Evolutionary conservation across 1,140 invertebrate species (phyloP).

Genomic region (Zaprionus capensis): DNA sequence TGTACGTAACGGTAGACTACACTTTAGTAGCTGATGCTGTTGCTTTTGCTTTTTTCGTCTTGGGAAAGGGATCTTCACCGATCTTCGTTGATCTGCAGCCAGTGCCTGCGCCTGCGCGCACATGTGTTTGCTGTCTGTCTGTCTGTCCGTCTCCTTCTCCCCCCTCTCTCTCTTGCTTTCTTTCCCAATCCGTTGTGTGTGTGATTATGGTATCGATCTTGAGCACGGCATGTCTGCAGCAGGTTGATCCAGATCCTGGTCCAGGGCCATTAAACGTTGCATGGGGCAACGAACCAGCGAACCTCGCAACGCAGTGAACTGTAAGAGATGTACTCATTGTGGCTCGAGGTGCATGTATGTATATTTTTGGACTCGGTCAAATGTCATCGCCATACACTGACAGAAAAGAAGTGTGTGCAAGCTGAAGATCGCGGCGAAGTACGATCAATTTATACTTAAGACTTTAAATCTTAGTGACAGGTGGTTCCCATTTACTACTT

Average conservation of each 20-base stretch:
- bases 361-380: slow-evolving; percentile 38
- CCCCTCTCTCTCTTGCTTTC: slow-evolving; percentile 16
- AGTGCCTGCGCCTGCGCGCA: slow-evolving; percentile 26
- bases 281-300: slow-evolving; percentile 75
- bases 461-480: background rate
- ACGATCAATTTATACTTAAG: background rate
- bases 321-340: slow-evolving; percentile 36
- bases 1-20: slow-evolving; percentile 76
- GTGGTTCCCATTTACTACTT: background rate
- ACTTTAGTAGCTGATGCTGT: slow-evolving; percentile 54
- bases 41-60: slow-evolving; percentile 43
- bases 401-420: background rate
- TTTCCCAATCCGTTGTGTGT: slow-evolving; percentile 18
- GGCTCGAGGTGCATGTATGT: background rate
- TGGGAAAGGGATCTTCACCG: slow-evolving; percentile 60
- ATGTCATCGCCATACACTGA: slow-evolving; percentile 5
- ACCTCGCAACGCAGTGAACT: slow-evolving; percentile 58
- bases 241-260: slow-evolving; percentile 66
- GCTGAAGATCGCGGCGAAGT: background rate
- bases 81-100: slow-evolving; percentile 56
- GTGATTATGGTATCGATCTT: slow-evolving; percentile 72
- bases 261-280: slow-evolving; percentile 60
- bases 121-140: slow-evolving; percentile 67
- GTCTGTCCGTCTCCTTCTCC: slow-evolving; percentile 4
- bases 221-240: slow-evolving; percentile 63